Base-by-base conservation (phyloP, 2,113 vertebrate species). In the Amphiprion percula region DNA sequence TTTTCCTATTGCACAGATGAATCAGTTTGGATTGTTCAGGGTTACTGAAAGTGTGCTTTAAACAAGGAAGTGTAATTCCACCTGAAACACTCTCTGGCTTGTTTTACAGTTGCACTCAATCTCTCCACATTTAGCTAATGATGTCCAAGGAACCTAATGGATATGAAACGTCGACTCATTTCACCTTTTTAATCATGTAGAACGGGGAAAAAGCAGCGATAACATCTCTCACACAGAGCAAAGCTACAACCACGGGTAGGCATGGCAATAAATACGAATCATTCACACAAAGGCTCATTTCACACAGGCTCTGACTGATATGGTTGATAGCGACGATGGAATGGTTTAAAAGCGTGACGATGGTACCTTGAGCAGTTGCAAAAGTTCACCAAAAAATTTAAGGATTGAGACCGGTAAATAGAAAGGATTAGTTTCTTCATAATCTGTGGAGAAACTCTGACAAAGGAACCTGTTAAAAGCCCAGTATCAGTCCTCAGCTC, bases 141-240 rank as follows among this genome's bases (percentile, higher is more conserved):
- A 82, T 68, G 71, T 84, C 64, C n/a, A 24, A 66, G 62, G 59
- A 80, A 53, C 23, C 23, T 53, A 62, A 69, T 90, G 79, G 60
- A 85, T 94, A 89, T 87, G 83, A 55, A 90, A 44, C 63, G 67
- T 83, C 1, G 24, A 81, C 83, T 84, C 46, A 60, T 81, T 82
- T 90, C 74, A 72, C 79, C 63, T 75, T 77, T 52, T 71, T 85
- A 90, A 92, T 90, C 70, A 73, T 0, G 0, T 37, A 33, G 52
- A 79, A 56, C 49, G 58, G 39, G 68, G 21, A 41, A 66, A 41
- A 73, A 54, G 28, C 26, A 4, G 12, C 15, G 89, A 90, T 90
- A 86, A 72, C 72, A 88, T 88, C 88, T 62, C 21, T 2, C 47
- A 63, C 24, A 62, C 12, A 26, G n/a, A 71, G 33, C 37, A 24